Percentiles rank a stretch among this genome's conserved stretches.
phyloP scores from a whole-genome alignment of 2,113 vertebrate species.

The Cryptomyrus ogoouensis region DNA sequence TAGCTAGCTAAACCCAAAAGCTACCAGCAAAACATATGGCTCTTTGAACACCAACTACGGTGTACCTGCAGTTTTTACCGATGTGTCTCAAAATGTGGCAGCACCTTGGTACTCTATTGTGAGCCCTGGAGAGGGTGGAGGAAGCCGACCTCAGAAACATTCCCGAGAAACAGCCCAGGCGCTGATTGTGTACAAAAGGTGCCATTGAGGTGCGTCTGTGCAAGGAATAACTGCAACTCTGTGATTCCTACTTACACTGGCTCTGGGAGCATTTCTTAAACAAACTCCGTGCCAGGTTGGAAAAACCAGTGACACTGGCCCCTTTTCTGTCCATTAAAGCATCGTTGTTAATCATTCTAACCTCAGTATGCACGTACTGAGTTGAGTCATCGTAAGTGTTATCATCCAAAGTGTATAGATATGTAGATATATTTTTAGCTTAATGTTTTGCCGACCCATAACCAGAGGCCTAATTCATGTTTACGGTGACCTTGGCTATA shows the following conservation, averaged over 20 bases:
- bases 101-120: slow-evolving; percentile 38
- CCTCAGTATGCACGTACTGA: background rate
- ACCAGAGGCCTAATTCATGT: background rate
- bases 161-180: slow-evolving; percentile 33
- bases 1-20: background rate
- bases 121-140: slow-evolving; percentile 36
- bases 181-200: slow-evolving; percentile 45
- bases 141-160: slow-evolving; percentile 33
- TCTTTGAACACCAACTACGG: background rate
- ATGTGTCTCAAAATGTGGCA: slow-evolving; percentile 33
- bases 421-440: background rate
- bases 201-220: slow-evolving; percentile 45
- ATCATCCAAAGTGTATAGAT: background rate
- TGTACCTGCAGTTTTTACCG: slow-evolving; percentile 2
- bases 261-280: slow-evolving; percentile 32
- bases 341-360: background rate
- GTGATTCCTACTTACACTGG: slow-evolving; percentile 34
- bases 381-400: background rate
- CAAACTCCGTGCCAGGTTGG: slow-evolving; percentile 41
- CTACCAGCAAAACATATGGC: background rate
- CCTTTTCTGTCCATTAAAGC: slow-evolving; percentile 20
- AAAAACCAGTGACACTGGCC: slow-evolving; percentile 33
- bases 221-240: slow-evolving; percentile 50
- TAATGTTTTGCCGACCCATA: background rate
- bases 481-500: background rate